These are phyloP conservation scores for Augiades crinisus DNA, from an alignment of 2,888 invertebrate species.

Conservation along the genomic window DNA sequence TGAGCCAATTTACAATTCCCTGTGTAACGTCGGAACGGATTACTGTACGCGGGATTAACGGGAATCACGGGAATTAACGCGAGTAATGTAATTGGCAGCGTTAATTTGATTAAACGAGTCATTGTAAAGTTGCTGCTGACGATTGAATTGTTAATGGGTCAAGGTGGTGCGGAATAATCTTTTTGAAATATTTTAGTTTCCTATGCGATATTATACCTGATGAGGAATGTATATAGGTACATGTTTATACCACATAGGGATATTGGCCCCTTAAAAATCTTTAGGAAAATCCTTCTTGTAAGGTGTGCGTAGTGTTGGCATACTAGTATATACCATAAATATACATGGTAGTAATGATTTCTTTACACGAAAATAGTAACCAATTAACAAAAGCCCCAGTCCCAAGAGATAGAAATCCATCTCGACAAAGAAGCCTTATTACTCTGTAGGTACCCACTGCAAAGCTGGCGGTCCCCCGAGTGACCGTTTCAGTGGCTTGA, in stretches of 20 bases:
- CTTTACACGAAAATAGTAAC: no score
- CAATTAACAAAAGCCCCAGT: not conserved
- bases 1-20: conserved; percentile 13
- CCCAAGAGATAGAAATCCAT: not conserved
- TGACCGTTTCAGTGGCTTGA: not conserved
- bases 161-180: no score
- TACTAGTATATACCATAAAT: no score
- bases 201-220: no score
- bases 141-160: not conserved
- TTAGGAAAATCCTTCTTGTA: no score
- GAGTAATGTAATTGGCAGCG: conserved; percentile 20
- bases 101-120: conserved; percentile 8
- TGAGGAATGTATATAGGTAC: no score
- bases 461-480: not conserved
- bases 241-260: no score
- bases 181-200: no score
- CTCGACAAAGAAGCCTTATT: not conserved
- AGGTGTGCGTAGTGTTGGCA: no score
- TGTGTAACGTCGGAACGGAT: conserved; percentile 15
- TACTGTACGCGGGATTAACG: conserved; percentile 8
- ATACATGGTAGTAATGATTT: no score
- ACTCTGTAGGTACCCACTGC: not conserved
- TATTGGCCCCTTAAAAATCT: no score
- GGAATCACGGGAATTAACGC: not conserved
- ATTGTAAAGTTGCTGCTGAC: not conserved